phyloP scores from a whole-genome alignment of 2,888 invertebrate genomes.

The Rhaphigaster nebulosa region DNA sequence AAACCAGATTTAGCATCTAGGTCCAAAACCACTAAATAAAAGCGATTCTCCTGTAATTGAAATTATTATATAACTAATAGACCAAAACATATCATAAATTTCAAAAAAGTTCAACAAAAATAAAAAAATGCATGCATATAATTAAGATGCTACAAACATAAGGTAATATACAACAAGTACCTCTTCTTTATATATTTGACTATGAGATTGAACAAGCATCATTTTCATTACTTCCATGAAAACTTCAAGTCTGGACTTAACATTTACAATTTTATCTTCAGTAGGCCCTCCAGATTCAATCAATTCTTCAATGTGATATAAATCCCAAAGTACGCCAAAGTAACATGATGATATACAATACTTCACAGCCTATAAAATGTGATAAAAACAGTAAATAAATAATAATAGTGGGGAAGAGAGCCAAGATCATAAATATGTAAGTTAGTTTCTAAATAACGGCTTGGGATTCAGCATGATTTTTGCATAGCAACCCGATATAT shows the following conservation, averaged over 20 bases:
- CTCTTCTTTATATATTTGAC: constrained; percentile 81
- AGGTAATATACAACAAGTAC: constrained; percentile 69
- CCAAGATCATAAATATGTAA: neutral
- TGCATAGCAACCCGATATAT: neutral
- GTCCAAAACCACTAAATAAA: neutral
- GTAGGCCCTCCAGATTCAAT: constrained; percentile 75
- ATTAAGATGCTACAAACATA: neutral
- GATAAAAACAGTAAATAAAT: neutral
- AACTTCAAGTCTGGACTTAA: constrained; percentile 77
- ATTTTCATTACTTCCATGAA: constrained; percentile 82
- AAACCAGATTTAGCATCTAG: neutral
- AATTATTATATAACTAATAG: neutral
- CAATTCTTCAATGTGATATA: constrained; percentile 84
- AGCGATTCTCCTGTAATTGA: neutral
- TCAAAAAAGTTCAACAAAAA: neutral
- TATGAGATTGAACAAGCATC: constrained; percentile 78
- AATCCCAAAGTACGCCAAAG: constrained; percentile 81
- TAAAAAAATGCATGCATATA: neutral
- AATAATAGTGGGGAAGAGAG: neutral
- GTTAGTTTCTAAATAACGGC: neutral
- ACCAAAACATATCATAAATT: neutral
- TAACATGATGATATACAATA: constrained; percentile 85
- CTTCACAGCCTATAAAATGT: constrained; percentile 74
- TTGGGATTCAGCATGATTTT: neutral
- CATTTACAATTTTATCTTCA: constrained; percentile 75